Conservation (phyloP, 23 tunicate genomes). For the Clavelina lepadiformis region DNA sequence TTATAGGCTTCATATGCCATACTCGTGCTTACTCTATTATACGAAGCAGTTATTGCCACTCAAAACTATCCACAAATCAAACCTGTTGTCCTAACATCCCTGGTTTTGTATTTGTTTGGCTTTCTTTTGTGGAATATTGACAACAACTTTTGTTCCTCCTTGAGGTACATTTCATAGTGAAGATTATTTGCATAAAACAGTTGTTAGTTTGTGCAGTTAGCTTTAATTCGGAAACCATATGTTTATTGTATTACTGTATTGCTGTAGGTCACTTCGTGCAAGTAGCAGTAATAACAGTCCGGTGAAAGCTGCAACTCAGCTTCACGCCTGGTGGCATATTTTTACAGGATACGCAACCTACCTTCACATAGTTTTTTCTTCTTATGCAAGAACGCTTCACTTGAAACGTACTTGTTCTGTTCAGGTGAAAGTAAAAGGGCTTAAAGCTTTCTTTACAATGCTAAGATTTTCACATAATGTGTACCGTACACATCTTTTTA, state of each 20-base stretch:
- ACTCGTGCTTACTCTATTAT: constrained; percentile 55
- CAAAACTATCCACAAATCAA: constrained; percentile 53
- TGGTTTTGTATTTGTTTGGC: constrained; percentile 52
- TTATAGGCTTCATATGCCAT: constrained; percentile 55
- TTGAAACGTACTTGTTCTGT: constrained; percentile 46
- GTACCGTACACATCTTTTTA: no score
- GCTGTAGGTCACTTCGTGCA: neutral
- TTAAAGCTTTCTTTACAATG: no score
- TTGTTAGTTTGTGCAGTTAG: neutral
- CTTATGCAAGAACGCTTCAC: constrained; percentile 63
- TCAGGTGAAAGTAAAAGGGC: no score
- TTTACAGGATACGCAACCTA: constrained; percentile 72
- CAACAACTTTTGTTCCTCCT: constrained; percentile 56
- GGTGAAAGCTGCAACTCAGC: constrained; percentile 38
- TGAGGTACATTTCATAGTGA: constrained; percentile 38
- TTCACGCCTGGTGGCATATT: constrained; percentile 95
- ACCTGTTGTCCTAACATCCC: constrained; percentile 40
- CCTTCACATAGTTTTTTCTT: constrained; percentile 65
- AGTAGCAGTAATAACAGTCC: neutral
- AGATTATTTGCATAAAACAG: neutral
- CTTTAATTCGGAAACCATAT: neutral
- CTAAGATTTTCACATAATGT: no score
- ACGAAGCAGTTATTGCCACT: constrained; percentile 59
- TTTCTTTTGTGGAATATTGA: constrained; percentile 87
- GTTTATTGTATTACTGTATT: neutral